These are phyloP conservation scores for Kuschelorhynchus macadamiae DNA, from an alignment of 2,888 invertebrate species.

Conservation along the genomic window DNA sequence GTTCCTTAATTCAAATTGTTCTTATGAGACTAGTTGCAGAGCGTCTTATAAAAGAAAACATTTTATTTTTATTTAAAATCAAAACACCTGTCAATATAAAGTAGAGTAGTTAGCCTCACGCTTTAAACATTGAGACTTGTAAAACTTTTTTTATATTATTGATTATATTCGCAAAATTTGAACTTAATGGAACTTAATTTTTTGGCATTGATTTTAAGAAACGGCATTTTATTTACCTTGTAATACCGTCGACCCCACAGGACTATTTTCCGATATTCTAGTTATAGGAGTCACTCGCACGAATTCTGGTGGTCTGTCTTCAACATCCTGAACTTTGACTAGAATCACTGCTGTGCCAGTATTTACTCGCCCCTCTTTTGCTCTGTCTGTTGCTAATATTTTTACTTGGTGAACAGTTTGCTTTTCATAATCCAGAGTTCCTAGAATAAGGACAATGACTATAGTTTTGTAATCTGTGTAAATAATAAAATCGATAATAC, in stretches of 20 bases:
- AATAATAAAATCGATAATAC: not conserved
- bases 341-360: conserved; percentile 91
- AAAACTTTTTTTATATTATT: too few relatives aligned
- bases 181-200: too few relatives aligned
- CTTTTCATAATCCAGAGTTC: conserved; percentile 84
- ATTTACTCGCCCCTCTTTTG: conserved; percentile 86
- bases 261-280: conserved; percentile 87
- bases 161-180: too few relatives aligned
- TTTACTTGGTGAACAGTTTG: conserved; percentile 90
- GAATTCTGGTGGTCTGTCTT: conserved; percentile 94
- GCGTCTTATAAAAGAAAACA: too few relatives aligned
- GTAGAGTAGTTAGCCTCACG: too few relatives aligned
- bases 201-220: too few relatives aligned
- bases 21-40: too few relatives aligned
- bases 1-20: too few relatives aligned
- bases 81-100: too few relatives aligned
- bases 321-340: conserved; percentile 89
- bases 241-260: conserved; percentile 85
- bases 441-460: conserved; percentile 49
- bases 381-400: conserved; percentile 86
- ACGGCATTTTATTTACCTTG: too few relatives aligned
- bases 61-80: too few relatives aligned
- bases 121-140: too few relatives aligned
- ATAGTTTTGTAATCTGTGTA: not conserved
- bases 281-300: conserved; percentile 90